A percentile compares a stretch with the other conserved stretches of the same genome.
phyloP scores from a whole-genome alignment of 2,113 vertebrate species.

The Neodon shergylaensis region DNA sequence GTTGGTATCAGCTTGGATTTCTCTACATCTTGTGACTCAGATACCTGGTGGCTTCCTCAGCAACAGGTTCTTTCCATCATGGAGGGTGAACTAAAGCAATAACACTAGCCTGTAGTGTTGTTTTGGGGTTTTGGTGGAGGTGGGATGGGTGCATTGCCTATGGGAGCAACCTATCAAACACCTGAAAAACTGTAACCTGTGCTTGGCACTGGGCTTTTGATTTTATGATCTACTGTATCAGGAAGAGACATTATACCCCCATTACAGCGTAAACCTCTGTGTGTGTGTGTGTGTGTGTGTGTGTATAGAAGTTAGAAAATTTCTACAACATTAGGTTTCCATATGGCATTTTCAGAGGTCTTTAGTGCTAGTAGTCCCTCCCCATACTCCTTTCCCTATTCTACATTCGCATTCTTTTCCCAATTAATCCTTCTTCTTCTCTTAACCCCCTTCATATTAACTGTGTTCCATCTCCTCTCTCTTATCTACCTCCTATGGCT shows the following conservation, averaged over 20 bases:
- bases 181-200: background rate
- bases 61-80: too few relatives aligned
- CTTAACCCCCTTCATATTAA: background rate
- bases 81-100: background rate
- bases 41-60: background rate
- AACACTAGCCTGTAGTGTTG: background rate
- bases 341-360: background rate
- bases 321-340: background rate
- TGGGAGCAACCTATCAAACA: background rate
- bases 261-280: background rate
- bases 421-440: too few relatives aligned
- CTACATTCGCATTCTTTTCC: background rate
- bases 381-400: background rate
- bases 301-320: background rate
- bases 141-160: background rate
- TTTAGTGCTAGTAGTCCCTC: background rate
- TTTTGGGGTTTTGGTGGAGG: background rate
- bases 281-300: background rate
- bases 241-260: background rate
- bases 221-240: background rate
- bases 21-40: background rate
- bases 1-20: background rate
- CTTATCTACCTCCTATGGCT: background rate
- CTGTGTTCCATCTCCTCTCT: background rate
- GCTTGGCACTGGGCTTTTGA: background rate